Evolutionary conservation across 2,113 vertebrate species (phyloP).

Genomic region (Hirundichthys speculiger): DNA sequence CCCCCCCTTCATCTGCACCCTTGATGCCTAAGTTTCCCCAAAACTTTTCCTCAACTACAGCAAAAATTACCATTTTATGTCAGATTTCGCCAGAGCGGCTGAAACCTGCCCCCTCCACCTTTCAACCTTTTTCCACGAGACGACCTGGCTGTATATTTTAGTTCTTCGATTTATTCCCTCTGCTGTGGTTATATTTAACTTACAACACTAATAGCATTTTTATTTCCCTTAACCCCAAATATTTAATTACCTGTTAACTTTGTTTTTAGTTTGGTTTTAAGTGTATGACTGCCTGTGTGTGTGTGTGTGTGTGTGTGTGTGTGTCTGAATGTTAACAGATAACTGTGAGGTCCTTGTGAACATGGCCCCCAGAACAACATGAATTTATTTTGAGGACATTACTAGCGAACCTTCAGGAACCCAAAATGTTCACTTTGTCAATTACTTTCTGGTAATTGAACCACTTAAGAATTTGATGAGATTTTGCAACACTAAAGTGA

Average conservation of each 20-base stretch:
- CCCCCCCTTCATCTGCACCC: slow-evolving; percentile 22
- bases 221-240: slow-evolving; percentile 73
- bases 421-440: slow-evolving; percentile 10
- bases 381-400: too few relatives aligned
- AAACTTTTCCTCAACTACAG: slow-evolving; percentile 22
- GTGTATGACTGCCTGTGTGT: slow-evolving; percentile 33
- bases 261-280: slow-evolving; percentile 59
- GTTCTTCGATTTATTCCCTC: slow-evolving; percentile 47
- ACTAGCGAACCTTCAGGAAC: background rate
- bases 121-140: slow-evolving; percentile 53
- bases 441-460: slow-evolving; percentile 15
- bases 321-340: slow-evolving; percentile 13
- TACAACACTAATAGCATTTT: slow-evolving; percentile 74
- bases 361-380: slow-evolving; percentile 9
- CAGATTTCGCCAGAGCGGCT: too few relatives aligned
- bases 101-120: slow-evolving; percentile 3
- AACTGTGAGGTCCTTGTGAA: slow-evolving; percentile 35
- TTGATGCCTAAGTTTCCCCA: slow-evolving; percentile 1
- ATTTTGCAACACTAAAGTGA: background rate
- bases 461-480: background rate
- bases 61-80: slow-evolving; percentile 18
- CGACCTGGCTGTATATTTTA: slow-evolving; percentile 63
- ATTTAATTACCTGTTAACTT: slow-evolving; percentile 78
- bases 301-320: slow-evolving; percentile 1
- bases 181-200: slow-evolving; percentile 68